Evolutionary conservation across 2,888 invertebrate species (phyloP), one percentile per base, ranked within the genome.

Genomic region (Mythimna pallens): DNA sequence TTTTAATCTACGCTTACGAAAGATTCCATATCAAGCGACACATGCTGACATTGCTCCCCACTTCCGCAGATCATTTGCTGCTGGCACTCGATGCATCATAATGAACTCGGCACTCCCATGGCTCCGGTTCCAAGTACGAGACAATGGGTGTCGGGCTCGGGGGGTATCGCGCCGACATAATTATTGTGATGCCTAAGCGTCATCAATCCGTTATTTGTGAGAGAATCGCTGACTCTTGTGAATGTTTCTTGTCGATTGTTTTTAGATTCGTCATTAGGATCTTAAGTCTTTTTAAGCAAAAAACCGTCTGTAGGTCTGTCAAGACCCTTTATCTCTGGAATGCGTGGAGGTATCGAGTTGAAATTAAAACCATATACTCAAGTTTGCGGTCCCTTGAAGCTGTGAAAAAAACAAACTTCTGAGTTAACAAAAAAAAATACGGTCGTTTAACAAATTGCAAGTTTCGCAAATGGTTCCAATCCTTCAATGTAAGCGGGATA

Each of bases 41-140:
- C 57, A 58, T 59, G 78, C 54, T 81, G 73, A 72, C 78, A 76
- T 72, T 65, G 76, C 70, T 58, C 67, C 64, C 69, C n/a, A 73
- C 66, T 83, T 82, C 84, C 84, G 66, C 43, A 75, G 76, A 74
- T 80, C 68, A 72, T 62, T 65, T 50, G 69, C 76, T 64, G 73
- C 40, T 76, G 67, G 71, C 63, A 62, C 57, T 62, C 62, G 50
- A 66, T 70, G 76, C 76, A 85, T 80, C 66, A 55, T 64, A 80
- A 86, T 73, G 83, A 73, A 25, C 71, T 9, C 50, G 50, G 34
- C 72, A 73, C 83, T 86, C 86, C 78, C 86, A 85, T 76, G 66
- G 76, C 65, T 47, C 57, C 63, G 62, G 66, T 86, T 86, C 86
- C 68, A 50, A 68, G 86, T 78, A 86, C 5, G 20, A 72, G 73